Percentiles rank a stretch among this genome's conserved stretches.
Conservation (phyloP, 2,797 vertebrate species). For the Cynopterus sphinx region DNA sequence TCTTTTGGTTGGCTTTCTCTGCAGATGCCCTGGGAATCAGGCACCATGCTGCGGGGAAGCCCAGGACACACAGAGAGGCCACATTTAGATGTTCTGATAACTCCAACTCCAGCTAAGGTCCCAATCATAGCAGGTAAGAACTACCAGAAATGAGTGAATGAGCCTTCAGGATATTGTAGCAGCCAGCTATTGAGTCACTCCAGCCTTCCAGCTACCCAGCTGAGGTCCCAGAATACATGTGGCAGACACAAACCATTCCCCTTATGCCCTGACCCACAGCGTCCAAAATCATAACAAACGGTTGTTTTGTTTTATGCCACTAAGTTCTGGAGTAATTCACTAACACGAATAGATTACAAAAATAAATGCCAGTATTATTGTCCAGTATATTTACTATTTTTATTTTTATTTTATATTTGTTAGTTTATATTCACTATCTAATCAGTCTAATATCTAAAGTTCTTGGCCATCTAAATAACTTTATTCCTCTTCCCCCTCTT, state of each 20-base stretch:
- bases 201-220: background rate
- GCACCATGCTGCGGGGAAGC: background rate
- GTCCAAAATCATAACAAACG: background rate
- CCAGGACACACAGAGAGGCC: background rate
- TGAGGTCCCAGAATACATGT: background rate
- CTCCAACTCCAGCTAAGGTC: background rate
- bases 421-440: background rate
- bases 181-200: background rate
- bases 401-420: too few relatives aligned
- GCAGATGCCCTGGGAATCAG: background rate
- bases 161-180: background rate
- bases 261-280: background rate
- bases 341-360: background rate
- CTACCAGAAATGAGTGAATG: background rate
- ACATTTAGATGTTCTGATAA: background rate
- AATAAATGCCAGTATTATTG: background rate
- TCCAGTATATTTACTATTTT: too few relatives aligned
- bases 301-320: background rate
- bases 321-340: background rate
- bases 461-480: background rate
- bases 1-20: background rate
- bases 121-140: background rate
- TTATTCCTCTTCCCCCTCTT: background rate
- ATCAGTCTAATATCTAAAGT: background rate
- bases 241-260: background rate